Evolutionary conservation across 2,113 vertebrate species (phyloP).

Genomic region (Ailurus styani): DNA sequence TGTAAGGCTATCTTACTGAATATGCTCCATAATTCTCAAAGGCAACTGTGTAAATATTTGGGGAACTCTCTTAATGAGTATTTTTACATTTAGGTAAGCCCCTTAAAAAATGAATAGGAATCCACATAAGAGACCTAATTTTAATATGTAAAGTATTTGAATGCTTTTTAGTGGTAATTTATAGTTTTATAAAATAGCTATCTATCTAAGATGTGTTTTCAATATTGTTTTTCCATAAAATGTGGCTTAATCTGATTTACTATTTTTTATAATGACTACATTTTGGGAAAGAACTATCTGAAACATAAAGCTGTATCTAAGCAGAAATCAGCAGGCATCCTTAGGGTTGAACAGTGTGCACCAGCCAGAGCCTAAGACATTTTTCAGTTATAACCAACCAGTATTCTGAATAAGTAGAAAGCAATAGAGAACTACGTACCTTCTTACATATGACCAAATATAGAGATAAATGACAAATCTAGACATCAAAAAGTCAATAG

Average conservation of each 20-base stretch:
- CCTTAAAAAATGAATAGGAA: neutral
- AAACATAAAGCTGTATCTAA: neutral
- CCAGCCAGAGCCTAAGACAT: neutral
- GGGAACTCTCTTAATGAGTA: neutral
- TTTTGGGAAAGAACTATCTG: neutral
- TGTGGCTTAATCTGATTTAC: neutral
- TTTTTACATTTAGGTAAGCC: neutral
- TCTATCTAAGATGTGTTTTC: neutral
- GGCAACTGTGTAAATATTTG: neutral
- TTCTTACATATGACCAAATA: neutral
- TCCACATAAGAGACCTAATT: neutral
- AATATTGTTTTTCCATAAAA: constrained; percentile 5
- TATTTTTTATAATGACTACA: neutral
- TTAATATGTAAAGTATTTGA: neutral
- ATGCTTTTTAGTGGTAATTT: neutral
- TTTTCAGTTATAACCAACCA: neutral
- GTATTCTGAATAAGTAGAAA: neutral
- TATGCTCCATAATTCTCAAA: constrained; percentile 9
- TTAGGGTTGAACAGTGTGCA: neutral
- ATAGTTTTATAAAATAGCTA: neutral
- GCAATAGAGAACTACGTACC: neutral
- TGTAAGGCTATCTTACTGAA: neutral
- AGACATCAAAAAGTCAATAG: neutral
- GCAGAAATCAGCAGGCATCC: neutral
- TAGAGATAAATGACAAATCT: neutral